Percentiles rank a stretch among this genome's conserved stretches.
Conservation (phyloP, 2,113 vertebrate species). For the Pandion haliaetus region DNA sequence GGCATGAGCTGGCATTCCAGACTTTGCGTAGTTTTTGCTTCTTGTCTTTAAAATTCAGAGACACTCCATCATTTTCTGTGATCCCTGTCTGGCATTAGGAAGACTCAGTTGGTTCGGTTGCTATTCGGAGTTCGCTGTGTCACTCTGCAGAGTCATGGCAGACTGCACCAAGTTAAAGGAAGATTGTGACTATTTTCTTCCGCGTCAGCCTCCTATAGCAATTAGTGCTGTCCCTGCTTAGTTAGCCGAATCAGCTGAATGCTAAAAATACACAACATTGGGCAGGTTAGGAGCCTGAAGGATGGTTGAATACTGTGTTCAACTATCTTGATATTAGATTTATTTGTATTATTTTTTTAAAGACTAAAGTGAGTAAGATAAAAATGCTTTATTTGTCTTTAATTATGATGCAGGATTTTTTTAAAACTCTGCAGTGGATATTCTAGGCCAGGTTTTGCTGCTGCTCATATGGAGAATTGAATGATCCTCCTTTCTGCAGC, state of each 20-base stretch:
- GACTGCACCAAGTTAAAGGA: not conserved
- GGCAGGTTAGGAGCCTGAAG: not conserved
- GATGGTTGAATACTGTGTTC: not conserved
- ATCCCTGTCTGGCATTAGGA: not conserved
- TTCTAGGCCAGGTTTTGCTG: not conserved
- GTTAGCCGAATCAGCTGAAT: not conserved
- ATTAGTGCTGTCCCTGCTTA: not conserved
- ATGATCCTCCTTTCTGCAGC: not conserved
- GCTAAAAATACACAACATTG: not conserved
- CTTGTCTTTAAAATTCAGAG: not conserved
- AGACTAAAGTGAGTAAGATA: not conserved
- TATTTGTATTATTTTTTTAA: not conserved
- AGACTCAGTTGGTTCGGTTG: not conserved
- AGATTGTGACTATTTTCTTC: not conserved
- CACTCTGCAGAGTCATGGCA: conserved; percentile 52
- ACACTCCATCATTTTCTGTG: not conserved
- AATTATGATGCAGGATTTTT: not conserved
- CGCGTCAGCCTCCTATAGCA: not conserved
- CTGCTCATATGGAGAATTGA: not conserved
- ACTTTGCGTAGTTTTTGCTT: not conserved
- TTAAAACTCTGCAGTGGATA: not conserved
- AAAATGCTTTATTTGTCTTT: not conserved
- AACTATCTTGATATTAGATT: not conserved
- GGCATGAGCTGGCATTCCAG: not conserved
- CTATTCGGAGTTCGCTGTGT: not conserved